Conservation (phyloP, 2,113 vertebrate genomes). For the Sinocyclocheilus grahami region DNA sequence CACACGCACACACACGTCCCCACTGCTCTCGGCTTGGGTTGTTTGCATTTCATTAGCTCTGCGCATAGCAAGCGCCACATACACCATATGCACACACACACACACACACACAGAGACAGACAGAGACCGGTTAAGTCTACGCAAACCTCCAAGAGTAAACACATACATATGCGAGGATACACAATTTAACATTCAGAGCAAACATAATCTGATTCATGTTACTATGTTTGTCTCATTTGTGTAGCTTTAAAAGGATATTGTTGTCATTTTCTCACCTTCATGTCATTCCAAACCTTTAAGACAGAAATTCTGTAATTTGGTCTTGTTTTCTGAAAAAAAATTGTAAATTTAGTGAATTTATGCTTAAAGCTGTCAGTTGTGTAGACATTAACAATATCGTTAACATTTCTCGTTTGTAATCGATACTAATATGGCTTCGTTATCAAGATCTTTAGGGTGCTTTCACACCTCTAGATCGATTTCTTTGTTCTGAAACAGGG, state of each 20-base stretch:
- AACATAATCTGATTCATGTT: neutral
- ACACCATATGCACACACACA: neutral
- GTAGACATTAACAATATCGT: too few species aligned
- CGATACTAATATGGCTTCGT: too few species aligned
- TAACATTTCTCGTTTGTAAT: too few species aligned
- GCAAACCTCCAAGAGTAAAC: constrained; percentile 24
- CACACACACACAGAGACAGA: neutral
- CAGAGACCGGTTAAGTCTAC: neutral
- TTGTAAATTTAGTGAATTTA: too few species aligned
- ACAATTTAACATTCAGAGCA: neutral
- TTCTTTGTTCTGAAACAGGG: too few species aligned
- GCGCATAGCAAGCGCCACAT: neutral
- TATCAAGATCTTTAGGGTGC: too few species aligned
- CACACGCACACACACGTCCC: too few species aligned
- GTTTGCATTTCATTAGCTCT: constrained; percentile 54
- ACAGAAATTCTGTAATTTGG: too few species aligned
- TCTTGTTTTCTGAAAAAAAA: too few species aligned
- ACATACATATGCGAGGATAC: neutral
- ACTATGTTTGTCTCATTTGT: neutral
- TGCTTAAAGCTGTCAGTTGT: too few species aligned
- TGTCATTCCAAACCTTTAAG: neutral
- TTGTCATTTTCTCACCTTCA: neutral
- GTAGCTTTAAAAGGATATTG: neutral
- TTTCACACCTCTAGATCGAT: too few species aligned
- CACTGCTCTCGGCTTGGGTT: constrained; percentile 29